Base-by-base conservation (phyloP, 1,140 invertebrate genomes). In the Metopolophium dirhodum region DNA sequence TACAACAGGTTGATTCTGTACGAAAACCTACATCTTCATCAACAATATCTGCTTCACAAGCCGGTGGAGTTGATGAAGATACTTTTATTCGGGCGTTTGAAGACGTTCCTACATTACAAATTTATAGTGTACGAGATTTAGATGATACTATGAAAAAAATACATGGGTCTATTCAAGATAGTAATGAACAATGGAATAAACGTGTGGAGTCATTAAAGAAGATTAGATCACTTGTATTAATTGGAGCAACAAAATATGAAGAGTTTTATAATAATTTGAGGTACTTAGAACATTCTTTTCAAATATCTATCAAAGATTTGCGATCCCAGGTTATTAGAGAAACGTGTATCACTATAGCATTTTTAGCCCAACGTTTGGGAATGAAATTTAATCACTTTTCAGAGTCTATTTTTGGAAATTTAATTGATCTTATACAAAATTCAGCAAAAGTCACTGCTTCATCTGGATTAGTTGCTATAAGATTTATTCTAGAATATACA, bases 381-480 rank as follows among this genome's bases (percentile, higher is more conserved):
- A 97, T 96, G 94, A 98, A 97, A 95, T 96, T 98, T 94, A 98
- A 99, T 94, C 97, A 97, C 95, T 98, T 98, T 95, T 97, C 97
- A 47, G 97, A 98, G 95, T 96, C 96, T 93, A 96, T 99, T 86
- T 95, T 99, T 68, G 97, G 97, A 90, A 96, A 97, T 93, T 95
- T 99, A 41, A 98, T 99, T 94, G 98, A 97, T 95, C 96, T 99
- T 83, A 98, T 99, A 95, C 98, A 98, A 95, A 99, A 99, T 95
- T 98, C 98, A 95, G 99, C 98, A 94, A 99, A 99, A 96, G 97
- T 97, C 94, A 98, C 99, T 95, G 97, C 99, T 20, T 98, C 98
- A 22, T 98, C 98, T 22, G 98, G 98, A 54, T 96, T 97, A 23
- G 97, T 99, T 88, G 97, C 98, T 82, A 96, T 99, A 45, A 96